Conservation (phyloP, 2,888 invertebrate species). For the Agrochola litura region DNA sequence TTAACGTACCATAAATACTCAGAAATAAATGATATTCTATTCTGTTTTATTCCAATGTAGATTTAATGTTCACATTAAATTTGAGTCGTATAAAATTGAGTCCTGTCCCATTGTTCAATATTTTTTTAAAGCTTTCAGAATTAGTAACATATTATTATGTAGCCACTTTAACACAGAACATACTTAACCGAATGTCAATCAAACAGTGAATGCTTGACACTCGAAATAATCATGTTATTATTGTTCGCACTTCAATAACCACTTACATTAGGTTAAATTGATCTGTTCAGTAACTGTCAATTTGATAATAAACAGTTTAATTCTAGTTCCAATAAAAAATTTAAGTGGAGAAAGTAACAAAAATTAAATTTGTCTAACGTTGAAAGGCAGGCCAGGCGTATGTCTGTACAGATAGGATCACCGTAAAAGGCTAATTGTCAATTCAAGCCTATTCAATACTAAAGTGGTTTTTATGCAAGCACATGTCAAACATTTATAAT, state of each 20-base stretch:
- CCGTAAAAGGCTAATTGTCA: slow-evolving; percentile 25
- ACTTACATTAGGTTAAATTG: slow-evolving; percentile 45
- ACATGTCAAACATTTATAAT: not conserved
- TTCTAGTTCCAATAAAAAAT: slow-evolving; percentile 27
- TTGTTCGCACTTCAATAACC: slow-evolving; percentile 40
- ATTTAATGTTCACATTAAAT: not conserved
- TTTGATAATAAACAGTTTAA: slow-evolving; percentile 27
- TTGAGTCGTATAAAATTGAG: not conserved
- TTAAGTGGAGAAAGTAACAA: slow-evolving; percentile 35
- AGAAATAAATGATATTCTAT: no score
- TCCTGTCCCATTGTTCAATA: not conserved
- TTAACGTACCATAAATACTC: no score
- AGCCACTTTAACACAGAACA: slow-evolving; percentile 24
- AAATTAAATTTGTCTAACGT: slow-evolving; percentile 10
- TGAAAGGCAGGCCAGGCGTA: not conserved
- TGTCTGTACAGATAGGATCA: not conserved
- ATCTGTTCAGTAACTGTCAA: slow-evolving; percentile 51
- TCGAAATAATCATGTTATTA: slow-evolving; percentile 30
- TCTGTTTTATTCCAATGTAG: not conserved
- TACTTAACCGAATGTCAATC: slow-evolving; percentile 52
- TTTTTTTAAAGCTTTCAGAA: slow-evolving; percentile 20
- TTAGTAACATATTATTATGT: slow-evolving; percentile 13
- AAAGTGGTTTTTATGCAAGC: slow-evolving; percentile 2
- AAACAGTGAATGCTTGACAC: slow-evolving; percentile 26
- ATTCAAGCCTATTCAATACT: slow-evolving; percentile 24